Evolutionary conservation across 2,797 vertebrate species (phyloP).

Genomic region (Paratrypauchen microcephalus): DNA sequence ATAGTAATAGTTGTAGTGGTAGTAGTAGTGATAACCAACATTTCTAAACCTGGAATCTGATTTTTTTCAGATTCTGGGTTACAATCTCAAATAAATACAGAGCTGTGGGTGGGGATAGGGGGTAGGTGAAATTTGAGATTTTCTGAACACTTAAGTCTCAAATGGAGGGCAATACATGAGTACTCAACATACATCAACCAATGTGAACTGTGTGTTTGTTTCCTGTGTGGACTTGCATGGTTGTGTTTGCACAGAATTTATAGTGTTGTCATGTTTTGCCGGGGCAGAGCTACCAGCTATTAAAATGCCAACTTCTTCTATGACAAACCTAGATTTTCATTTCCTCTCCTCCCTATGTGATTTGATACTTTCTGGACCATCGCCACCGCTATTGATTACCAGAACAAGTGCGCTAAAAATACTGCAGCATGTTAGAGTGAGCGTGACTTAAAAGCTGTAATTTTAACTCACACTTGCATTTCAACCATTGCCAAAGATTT

Average conservation of each 20-base stretch:
- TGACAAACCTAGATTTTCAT: slow-evolving; percentile 25
- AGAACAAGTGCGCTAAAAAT: not conserved
- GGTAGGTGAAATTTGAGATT: no score
- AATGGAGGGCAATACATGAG: no score
- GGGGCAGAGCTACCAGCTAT: slow-evolving; percentile 19
- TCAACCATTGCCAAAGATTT: slow-evolving; percentile 24
- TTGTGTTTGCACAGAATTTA: slow-evolving; percentile 20
- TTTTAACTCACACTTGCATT: not conserved
- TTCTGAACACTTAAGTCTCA: no score
- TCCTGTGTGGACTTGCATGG: slow-evolving; percentile 23
- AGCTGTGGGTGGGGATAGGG: no score
- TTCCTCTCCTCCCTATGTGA: not conserved
- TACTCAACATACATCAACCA: not conserved
- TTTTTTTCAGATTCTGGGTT: no score
- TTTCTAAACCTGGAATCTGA: no score
- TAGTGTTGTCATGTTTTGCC: slow-evolving; percentile 30
- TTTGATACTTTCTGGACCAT: not conserved
- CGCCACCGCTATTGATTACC: not conserved
- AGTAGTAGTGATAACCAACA: no score
- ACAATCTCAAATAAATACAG: no score
- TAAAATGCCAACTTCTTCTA: not conserved
- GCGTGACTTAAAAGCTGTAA: not conserved
- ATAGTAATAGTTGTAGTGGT: no score
- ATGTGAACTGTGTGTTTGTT: not conserved
- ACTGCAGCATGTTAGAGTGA: not conserved